Percentiles rank a stretch among this genome's conserved stretches.
Evolutionary conservation across 2,113 vertebrate species (phyloP).

Genomic region (Brachyistius frenatus): DNA sequence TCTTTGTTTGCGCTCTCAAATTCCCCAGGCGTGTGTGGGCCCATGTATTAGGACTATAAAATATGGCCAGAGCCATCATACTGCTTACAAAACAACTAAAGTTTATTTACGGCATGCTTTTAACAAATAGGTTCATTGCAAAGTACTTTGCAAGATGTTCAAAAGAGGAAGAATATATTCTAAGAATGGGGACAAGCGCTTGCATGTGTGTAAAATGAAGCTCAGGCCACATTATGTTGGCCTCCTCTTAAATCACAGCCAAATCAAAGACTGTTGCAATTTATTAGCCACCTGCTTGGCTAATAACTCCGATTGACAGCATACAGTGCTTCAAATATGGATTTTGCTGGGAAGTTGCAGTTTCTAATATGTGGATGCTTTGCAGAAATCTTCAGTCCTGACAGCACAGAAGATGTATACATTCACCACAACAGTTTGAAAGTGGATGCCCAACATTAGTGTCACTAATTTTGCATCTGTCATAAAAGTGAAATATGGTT

Average conservation of each 20-base stretch:
- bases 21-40: slow-evolving; percentile 46
- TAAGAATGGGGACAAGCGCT: not conserved
- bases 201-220: not conserved
- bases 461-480: too few species aligned
- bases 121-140: slow-evolving; percentile 43
- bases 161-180: slow-evolving; percentile 1
- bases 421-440: too few species aligned
- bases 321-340: too few species aligned
- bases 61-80: slow-evolving; percentile 35
- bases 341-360: too few species aligned
- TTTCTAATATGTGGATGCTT: too few species aligned
- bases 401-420: too few species aligned
- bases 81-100: slow-evolving; percentile 46
- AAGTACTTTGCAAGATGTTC: slow-evolving; percentile 17
- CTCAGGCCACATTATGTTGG: not conserved
- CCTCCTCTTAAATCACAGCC: not conserved
- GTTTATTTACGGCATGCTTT: slow-evolving; percentile 53
- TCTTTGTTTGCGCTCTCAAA: slow-evolving; percentile 53
- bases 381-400: too few species aligned
- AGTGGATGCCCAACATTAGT: too few species aligned
- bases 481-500: too few species aligned
- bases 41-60: slow-evolving; percentile 43
- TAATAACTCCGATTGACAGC: too few species aligned
- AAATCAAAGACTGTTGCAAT: not conserved
- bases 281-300: not conserved